A percentile compares a stretch with the other conserved stretches of the same genome.
These are phyloP conservation scores for Nerophis lumbriciformis DNA, from an alignment of 2,113 vertebrate species.

Conservation along the genomic window DNA sequence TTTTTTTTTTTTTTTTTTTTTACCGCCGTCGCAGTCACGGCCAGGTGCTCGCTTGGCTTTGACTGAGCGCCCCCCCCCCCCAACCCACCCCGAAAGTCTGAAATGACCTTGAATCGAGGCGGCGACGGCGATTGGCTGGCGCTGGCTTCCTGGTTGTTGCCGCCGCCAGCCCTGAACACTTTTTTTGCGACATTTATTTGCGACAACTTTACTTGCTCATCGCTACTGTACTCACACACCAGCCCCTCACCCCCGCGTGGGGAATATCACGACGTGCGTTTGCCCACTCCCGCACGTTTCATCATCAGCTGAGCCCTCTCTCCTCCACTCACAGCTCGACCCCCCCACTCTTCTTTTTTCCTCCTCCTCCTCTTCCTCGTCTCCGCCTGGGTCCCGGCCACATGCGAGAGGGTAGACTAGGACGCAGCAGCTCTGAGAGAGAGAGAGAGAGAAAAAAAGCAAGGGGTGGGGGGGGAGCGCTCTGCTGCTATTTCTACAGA, in stretches of 20 bases:
- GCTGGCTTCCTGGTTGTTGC: not conserved
- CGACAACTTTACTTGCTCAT: not conserved
- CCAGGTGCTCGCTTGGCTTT: constrained; percentile 76
- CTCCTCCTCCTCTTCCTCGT: constrained; percentile 69
- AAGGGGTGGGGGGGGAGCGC: constrained; percentile 47
- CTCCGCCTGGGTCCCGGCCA: constrained; percentile 75
- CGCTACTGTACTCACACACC: not conserved
- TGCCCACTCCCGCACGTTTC: constrained; percentile 72
- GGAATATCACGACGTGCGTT: constrained; percentile 44
- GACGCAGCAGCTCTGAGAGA: constrained; percentile 60
- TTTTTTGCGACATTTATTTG: not conserved
- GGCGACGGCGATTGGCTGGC: not conserved
- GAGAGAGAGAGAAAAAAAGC: constrained; percentile 20
- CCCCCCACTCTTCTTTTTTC: constrained; percentile 57
- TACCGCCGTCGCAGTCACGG: constrained; percentile 74
- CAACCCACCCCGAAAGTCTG: not conserved
- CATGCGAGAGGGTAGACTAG: constrained; percentile 76
- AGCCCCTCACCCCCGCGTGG: constrained; percentile 26
- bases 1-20: constrained; percentile 10
- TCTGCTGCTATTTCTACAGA: constrained; percentile 81
- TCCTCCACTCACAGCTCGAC: constrained; percentile 65
- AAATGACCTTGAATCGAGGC: not conserved
- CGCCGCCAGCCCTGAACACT: not conserved
- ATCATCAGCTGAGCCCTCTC: constrained; percentile 74
- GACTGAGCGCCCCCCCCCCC: constrained; percentile 33